Conservation (phyloP, 1,140 invertebrate genomes). For the Polypedilum vanderplanki region DNA sequence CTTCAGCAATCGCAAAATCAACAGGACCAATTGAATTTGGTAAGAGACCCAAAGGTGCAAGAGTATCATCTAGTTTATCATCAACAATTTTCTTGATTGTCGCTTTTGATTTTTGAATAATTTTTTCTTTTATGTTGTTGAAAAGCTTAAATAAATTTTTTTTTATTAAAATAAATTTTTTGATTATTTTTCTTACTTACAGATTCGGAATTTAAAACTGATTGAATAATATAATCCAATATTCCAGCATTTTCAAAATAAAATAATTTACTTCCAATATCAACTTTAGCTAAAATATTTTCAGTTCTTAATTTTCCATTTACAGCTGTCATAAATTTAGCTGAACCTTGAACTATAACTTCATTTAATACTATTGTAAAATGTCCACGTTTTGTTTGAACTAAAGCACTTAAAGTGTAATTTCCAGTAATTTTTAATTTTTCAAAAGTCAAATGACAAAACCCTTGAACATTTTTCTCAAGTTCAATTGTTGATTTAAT, state of each 20-base stretch:
- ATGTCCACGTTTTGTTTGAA: neutral
- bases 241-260: constrained; percentile 75
- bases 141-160: constrained; percentile 56
- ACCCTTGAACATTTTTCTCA: neutral
- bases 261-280: constrained; percentile 64
- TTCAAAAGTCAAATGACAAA: neutral
- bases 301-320: constrained; percentile 68
- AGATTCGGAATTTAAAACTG: constrained; percentile 69
- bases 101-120: constrained; percentile 66
- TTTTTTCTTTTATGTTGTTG: constrained; percentile 75
- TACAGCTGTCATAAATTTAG: constrained; percentile 32
- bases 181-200: neutral
- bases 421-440: neutral
- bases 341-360: neutral
- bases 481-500: neutral
- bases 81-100: constrained; percentile 59
- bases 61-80: constrained; percentile 55
- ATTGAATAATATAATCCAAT: constrained; percentile 64
- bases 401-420: neutral
- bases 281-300: constrained; percentile 70
- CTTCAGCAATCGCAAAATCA: constrained; percentile 69
- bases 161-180: neutral
- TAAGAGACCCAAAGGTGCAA: constrained; percentile 57
- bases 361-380: neutral
- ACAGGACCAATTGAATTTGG: constrained; percentile 79